Conservation (phyloP, 2,113 vertebrate genomes). For the Pampusana beccarii region DNA sequence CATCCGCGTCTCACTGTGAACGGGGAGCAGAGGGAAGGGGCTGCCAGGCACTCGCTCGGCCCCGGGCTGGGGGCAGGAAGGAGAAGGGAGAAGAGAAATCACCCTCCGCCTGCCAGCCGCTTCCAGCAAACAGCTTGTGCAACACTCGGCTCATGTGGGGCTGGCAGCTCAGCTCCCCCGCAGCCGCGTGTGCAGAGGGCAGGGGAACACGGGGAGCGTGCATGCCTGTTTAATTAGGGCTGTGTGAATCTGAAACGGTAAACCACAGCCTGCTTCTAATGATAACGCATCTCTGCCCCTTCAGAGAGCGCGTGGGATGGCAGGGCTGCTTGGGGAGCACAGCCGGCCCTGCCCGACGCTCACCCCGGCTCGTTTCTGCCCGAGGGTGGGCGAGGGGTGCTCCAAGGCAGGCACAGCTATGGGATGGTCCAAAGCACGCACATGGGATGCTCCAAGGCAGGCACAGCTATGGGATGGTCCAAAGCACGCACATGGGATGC, state of each 20-base stretch:
- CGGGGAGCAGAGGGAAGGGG: background rate
- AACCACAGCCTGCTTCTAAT: background rate
- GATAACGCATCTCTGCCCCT: background rate
- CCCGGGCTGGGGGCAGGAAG: background rate
- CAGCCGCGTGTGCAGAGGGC: background rate
- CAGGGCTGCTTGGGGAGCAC: fast-evolving
- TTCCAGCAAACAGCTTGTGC: background rate
- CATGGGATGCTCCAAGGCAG: too few species aligned
- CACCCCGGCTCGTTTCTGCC: background rate
- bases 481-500: too few species aligned
- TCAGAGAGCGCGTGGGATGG: fast-evolving
- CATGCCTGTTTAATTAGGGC: too few species aligned
- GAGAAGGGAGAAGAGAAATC: background rate
- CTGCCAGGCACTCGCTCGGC: too few species aligned
- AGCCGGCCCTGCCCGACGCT: background rate
- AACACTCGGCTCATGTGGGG: fast-evolving
- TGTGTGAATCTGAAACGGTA: background rate
- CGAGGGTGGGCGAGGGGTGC: background rate
- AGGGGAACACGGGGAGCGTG: too few species aligned
- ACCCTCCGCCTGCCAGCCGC: background rate
- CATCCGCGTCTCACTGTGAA: background rate
- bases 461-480: too few species aligned
- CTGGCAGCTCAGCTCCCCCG: background rate
- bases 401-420: too few species aligned
- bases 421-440: too few species aligned